Conservation (phyloP, 2,113 vertebrate genomes). For the Lycocorax pyrrhopterus region DNA sequence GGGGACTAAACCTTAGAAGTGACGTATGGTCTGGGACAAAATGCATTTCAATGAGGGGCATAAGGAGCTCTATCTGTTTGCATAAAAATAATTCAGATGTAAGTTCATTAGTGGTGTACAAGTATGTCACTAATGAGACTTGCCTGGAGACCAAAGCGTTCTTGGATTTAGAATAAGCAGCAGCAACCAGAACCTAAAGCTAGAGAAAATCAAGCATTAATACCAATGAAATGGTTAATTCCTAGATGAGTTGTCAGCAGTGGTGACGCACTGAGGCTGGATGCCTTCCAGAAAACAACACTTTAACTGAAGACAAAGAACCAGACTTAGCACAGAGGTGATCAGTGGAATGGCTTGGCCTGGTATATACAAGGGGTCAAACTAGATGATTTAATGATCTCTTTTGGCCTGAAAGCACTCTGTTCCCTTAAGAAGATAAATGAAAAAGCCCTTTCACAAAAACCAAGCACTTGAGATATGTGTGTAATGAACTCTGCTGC, state of each 20-base stretch:
- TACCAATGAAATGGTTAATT: constrained; percentile 33
- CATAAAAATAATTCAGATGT: not conserved
- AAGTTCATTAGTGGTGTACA: rapidly evolving
- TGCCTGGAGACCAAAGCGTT: not conserved
- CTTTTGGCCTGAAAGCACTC: constrained; percentile 36
- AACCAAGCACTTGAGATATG: constrained; percentile 7
- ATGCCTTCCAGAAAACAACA: constrained; percentile 43
- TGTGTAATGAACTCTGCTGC: constrained; percentile 16
- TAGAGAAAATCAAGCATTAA: not conserved
- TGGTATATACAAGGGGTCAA: constrained; percentile 36
- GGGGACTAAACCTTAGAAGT: not conserved
- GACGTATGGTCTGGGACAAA: not conserved
- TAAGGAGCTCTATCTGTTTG: not conserved
- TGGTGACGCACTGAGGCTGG: constrained; percentile 45
- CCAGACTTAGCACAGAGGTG: constrained; percentile 27
- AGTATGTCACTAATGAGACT: not conserved
- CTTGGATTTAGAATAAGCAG: not conserved
- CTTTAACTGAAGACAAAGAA: constrained; percentile 47
- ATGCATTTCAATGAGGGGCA: not conserved
- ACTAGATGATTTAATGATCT: constrained; percentile 58
- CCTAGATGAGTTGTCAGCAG: not conserved
- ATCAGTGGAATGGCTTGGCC: constrained; percentile 48
- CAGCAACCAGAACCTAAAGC: not conserved
- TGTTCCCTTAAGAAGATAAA: constrained; percentile 32
- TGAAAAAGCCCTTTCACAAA: constrained; percentile 46